Conservation (phyloP, 2,113 vertebrate species). For the Daboia siamensis region DNA sequence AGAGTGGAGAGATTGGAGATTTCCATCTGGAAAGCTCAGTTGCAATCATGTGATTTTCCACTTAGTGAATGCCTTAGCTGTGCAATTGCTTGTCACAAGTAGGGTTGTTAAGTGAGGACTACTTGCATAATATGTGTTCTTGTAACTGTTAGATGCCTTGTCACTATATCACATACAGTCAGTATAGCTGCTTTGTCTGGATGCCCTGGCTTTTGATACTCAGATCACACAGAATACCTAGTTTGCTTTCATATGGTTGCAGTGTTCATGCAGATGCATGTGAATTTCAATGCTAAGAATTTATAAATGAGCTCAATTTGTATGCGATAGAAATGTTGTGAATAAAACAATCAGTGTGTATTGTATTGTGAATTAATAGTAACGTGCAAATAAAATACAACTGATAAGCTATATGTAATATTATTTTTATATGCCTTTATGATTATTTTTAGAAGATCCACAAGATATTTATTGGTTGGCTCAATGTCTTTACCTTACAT, state of each 20-base stretch:
- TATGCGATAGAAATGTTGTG: not conserved
- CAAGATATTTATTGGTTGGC: constrained; percentile 98
- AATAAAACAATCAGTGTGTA: not conserved
- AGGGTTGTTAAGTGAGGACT: not conserved
- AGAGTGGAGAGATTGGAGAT: not conserved
- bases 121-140: not conserved
- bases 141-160: not conserved
- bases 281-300: not conserved
- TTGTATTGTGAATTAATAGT: not conserved
- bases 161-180: not conserved
- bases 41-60: not conserved
- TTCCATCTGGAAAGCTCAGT: not conserved
- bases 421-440: not conserved
- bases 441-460: constrained; percentile 83
- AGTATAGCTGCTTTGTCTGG: not conserved
- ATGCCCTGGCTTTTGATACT: not conserved
- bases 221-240: not conserved
- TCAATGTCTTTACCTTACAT: constrained; percentile 95
- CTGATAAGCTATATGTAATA: not conserved
- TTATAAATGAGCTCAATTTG: not conserved
- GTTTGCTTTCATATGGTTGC: not conserved
- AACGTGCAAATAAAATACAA: not conserved
- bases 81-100: not conserved
- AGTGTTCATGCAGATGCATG: not conserved
- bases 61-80: not conserved